phyloP scores from a whole-genome alignment of 2,888 invertebrate genomes.

The Andrena trimmerana region DNA sequence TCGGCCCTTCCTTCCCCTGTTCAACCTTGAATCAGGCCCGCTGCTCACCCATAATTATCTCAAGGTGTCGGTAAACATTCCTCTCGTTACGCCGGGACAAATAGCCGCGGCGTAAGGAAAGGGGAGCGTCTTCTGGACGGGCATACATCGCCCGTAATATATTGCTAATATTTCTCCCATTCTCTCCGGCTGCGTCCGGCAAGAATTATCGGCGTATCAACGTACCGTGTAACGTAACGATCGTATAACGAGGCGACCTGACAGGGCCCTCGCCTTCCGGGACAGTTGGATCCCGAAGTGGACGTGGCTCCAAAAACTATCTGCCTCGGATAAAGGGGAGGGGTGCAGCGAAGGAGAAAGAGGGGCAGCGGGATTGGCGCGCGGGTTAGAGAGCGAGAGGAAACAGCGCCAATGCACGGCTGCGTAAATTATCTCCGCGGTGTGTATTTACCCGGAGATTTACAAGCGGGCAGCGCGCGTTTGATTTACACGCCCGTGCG shows the following conservation, averaged over 20 bases:
- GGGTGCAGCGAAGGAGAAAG: background rate
- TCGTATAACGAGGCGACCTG: conserved; percentile 66
- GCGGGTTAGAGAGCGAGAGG: conserved; percentile 18
- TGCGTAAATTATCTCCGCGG: conserved; percentile 84
- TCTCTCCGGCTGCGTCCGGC: conserved; percentile 17
- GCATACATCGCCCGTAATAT: conserved; percentile 39
- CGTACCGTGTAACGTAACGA: conserved; percentile 56
- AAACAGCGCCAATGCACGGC: conserved; percentile 61
- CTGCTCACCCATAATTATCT: conserved; percentile 52
- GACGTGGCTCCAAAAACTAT: conserved; percentile 54
- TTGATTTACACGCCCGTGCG: conserved; percentile 83
- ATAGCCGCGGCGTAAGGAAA: background rate
- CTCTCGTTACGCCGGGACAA: conserved; percentile 52
- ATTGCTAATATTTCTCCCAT: conserved; percentile 52
- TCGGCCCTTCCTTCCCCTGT: background rate
- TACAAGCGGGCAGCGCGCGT: conserved; percentile 82
- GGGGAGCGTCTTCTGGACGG: conserved; percentile 1
- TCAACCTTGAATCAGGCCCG: conserved; percentile 36
- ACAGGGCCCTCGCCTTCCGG: conserved; percentile 65
- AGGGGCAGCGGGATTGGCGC: background rate
- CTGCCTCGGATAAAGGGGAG: conserved; percentile 15
- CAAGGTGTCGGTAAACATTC: conserved; percentile 64
- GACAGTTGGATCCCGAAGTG: conserved; percentile 47
- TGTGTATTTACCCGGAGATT: conserved; percentile 84
- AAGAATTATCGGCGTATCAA: conserved; percentile 66